Evolutionary conservation across 2,113 vertebrate genomes (phyloP).

Genomic region (Halichoerus grypus): DNA sequence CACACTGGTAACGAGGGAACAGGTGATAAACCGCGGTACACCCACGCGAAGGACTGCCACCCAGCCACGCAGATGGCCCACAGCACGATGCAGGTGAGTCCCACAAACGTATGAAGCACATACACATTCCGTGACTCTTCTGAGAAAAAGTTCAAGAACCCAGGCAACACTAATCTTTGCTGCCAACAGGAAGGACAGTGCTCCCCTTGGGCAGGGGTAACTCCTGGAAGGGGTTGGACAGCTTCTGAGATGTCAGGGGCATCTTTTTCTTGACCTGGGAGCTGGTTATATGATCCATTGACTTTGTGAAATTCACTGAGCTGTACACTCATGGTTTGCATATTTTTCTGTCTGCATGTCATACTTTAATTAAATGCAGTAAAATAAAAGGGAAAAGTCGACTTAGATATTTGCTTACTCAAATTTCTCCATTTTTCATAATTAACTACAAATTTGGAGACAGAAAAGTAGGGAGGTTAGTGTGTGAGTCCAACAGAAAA

Average conservation of each 20-base stretch:
- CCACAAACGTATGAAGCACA: too few relatives aligned
- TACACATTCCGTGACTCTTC: neutral
- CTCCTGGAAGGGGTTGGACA: neutral
- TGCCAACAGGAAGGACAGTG: neutral
- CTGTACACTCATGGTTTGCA: too few relatives aligned
- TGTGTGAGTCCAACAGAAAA: neutral
- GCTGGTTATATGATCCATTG: accelerated
- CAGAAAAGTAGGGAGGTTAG: neutral
- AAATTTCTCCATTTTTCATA: neutral
- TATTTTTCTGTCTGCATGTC: neutral
- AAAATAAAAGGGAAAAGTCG: neutral
- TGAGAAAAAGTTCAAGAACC: neutral
- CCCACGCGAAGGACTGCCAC: too few relatives aligned
- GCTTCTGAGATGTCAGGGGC: neutral
- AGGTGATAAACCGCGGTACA: neutral
- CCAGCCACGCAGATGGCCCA: too few relatives aligned
- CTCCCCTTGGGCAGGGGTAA: neutral
- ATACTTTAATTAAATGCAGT: neutral
- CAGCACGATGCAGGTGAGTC: accelerated
- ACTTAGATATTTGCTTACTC: neutral
- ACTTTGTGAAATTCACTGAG: too few relatives aligned
- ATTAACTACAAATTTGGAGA: neutral
- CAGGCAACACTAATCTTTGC: neutral
- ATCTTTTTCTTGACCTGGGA: too few relatives aligned
- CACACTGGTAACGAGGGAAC: neutral